Evolutionary conservation across 2,888 invertebrate genomes (phyloP), one percentile per base, ranked within the genome.

Genomic region (Pristionchus fissidentatus): DNA sequence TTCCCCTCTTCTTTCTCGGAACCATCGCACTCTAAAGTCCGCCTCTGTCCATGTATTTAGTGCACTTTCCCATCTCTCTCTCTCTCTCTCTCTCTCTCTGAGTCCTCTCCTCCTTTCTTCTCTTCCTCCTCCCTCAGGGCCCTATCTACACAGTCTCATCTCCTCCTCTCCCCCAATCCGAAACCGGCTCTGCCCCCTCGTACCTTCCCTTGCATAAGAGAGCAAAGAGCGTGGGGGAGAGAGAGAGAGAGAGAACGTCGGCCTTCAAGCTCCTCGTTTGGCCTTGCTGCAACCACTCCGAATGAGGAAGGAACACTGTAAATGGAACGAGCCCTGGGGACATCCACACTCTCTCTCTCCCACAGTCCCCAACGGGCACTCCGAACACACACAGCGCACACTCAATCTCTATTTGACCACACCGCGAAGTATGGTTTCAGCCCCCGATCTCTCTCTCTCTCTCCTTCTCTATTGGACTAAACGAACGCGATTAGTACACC

Each of bases 111-210:
- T 80, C 10, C 38, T 5, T 32, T 38, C n/a, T 26, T n/a, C 41
- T 83, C 32, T 32, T 70, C 73, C 52, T 26, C n/a, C 49, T 38
- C 46, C 8, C 46, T 29, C 57, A 13, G 29, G 43, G 55, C 38
- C 79, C 79, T 79, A 79, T 79, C 79, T 79, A 29, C 55, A 43
- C 57, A 57, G 79, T 79, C 79, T 52, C 52, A 79, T 79, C 79
- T 79, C 26, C 55, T 46, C 55, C 79, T 41, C 79, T 57, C 79
- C n/a, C 35, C 52, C 79, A 15, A 10, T 79, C 79, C 46, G 10
- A 43, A 60, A 35, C 80, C 80, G 32, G 41, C 52, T 81, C 80
- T 32, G 19, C 77, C 55, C n/a, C 29, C 55, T 5, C 29, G 49
- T 77, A 8, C 32, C 38, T 38, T 41, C 38, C 26, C 57, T 79